phyloP scores from a whole-genome alignment of 2,888 invertebrate species.

The Theodoxus fluviatilis region DNA sequence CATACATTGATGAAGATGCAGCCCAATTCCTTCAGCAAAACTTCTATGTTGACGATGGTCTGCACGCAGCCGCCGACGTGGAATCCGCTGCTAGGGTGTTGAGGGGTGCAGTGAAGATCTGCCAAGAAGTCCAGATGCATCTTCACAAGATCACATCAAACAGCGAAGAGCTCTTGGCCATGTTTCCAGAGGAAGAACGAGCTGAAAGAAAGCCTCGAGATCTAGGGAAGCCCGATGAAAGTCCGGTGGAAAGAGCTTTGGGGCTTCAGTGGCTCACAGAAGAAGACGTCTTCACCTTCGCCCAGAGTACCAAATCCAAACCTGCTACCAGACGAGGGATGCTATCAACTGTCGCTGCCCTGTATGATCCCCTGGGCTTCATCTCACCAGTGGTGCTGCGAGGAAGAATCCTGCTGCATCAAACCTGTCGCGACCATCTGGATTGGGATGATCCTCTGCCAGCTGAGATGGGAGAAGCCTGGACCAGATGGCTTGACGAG shows the following conservation, averaged over 20 bases:
- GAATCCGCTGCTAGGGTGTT: conserved; percentile 32
- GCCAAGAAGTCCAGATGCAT: conserved; percentile 32
- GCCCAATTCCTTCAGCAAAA: conserved; percentile 31
- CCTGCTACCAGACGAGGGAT: conserved; percentile 32
- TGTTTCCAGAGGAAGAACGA: conserved; percentile 32
- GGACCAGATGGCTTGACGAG: conserved; percentile 21
- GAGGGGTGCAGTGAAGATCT: conserved; percentile 29
- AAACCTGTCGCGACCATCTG: conserved; percentile 24
- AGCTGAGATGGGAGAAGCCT: conserved; percentile 20
- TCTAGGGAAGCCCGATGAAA: conserved; percentile 22
- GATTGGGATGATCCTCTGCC: conserved; percentile 36
- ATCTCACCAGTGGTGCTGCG: conserved; percentile 31
- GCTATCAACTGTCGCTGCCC: conserved; percentile 32
- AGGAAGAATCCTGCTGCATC: conserved; percentile 34
- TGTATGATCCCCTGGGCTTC: conserved; percentile 38
- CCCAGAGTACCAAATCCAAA: background rate
- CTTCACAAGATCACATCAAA: conserved; percentile 41
- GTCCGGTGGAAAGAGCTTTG: conserved; percentile 32
- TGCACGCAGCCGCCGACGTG: conserved; percentile 29
- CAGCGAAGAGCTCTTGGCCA: conserved; percentile 32
- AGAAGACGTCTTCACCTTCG: conserved; percentile 31
- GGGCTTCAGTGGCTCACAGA: conserved; percentile 39
- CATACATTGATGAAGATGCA: conserved; percentile 27
- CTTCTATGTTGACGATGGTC: conserved; percentile 41
- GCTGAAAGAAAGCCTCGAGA: conserved; percentile 24